phyloP scores from a whole-genome alignment of 2,888 invertebrate species.

The Nephrotoma appendiculata region DNA sequence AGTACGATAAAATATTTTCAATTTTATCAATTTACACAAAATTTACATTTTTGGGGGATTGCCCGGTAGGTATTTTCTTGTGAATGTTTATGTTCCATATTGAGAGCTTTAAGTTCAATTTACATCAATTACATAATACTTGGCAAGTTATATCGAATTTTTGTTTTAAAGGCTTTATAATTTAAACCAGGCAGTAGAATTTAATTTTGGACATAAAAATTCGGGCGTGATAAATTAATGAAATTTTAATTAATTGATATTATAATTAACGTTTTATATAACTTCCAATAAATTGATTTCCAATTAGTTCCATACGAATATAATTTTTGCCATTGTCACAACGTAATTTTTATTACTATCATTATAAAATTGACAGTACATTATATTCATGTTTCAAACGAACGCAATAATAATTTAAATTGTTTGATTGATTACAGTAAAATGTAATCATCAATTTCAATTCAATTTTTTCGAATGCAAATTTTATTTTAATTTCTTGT shows the following conservation, averaged over 20 bases:
- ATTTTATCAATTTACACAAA: not conserved
- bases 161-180: too few relatives aligned
- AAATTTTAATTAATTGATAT: too few relatives aligned
- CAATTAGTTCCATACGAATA: too few relatives aligned
- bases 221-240: too few relatives aligned
- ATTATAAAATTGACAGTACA: not conserved
- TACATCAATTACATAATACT: too few relatives aligned
- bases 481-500: not conserved
- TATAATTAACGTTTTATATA: too few relatives aligned
- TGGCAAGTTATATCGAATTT: too few relatives aligned
- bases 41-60: not conserved
- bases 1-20: not conserved
- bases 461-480: not conserved
- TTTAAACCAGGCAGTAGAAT: too few relatives aligned
- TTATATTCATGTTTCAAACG: not conserved
- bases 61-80: not conserved
- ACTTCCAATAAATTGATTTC: too few relatives aligned
- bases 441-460: not conserved
- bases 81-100: not conserved
- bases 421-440: not conserved
- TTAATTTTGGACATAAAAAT: too few relatives aligned
- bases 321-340: not conserved
- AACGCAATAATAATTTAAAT: not conserved
- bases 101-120: not conserved
- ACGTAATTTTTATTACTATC: not conserved